Percentiles rank a stretch among this genome's conserved stretches.
Conservation (phyloP, 2,888 invertebrate genomes). For the Melanostoma mellinum region DNA sequence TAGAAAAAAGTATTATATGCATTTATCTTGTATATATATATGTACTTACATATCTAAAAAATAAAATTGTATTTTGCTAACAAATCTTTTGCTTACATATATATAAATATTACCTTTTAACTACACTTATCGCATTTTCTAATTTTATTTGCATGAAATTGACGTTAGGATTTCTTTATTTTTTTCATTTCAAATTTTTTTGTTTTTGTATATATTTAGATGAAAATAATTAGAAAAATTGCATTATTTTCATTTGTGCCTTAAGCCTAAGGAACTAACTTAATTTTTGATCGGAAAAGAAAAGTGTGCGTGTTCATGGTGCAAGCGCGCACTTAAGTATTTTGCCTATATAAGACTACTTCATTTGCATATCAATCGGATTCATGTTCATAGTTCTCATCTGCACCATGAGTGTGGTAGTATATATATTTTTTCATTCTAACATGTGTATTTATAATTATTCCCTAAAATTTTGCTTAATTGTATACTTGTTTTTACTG, state of each 20-base stretch:
- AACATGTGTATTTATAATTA: conserved; percentile 63
- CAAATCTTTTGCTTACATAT: conserved; percentile 40
- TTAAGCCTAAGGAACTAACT: conserved; percentile 52
- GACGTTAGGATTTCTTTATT: conserved; percentile 63
- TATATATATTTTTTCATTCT: conserved; percentile 6
- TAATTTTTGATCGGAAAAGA: conserved; percentile 2
- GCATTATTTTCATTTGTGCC: conserved; percentile 54
- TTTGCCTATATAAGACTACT: not conserved
- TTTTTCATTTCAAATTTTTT: conserved; percentile 34
- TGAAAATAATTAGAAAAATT: conserved; percentile 54
- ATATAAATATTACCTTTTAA: conserved; percentile 43
- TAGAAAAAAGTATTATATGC: too few relatives aligned
- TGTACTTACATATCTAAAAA: conserved; percentile 1
- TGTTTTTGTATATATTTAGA: conserved; percentile 26
- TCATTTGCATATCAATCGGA: not conserved
- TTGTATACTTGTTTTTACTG: conserved; percentile 56
- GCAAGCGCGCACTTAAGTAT: not conserved
- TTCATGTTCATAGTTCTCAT: too few relatives aligned
- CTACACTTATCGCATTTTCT: conserved; percentile 65
- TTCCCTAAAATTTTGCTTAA: conserved; percentile 70
- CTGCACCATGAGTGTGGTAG: conserved; percentile 4
- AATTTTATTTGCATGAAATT: conserved; percentile 62
- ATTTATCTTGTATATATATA: too few relatives aligned
- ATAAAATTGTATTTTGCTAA: conserved; percentile 26
- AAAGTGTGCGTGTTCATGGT: conserved; percentile 23